Evolutionary conservation across 2,888 invertebrate species (phyloP), one percentile per base, ranked within the genome.

Genomic region (Philonicus albiceps): DNA sequence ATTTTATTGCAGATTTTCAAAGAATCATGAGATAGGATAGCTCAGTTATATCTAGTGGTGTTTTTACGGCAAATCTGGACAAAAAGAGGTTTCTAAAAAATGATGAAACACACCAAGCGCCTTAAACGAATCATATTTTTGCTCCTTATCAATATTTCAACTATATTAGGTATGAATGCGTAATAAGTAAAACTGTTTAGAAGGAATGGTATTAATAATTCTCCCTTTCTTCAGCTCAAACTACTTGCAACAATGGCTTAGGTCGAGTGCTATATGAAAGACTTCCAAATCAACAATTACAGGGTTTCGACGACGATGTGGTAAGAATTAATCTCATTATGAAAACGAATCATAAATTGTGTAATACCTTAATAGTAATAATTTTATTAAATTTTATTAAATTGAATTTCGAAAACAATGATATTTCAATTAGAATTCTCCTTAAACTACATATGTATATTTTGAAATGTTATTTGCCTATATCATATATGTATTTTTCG

Each of bases 191-290:
- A 30, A 27, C 27, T 49, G 22, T 37, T 37, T 37, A 0, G 19
- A 1, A 76, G 5, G 1, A 34, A 53, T n/a, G 2, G 19, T n/a
- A 53, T 53, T 80, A 37, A 64, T 11, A 22, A 40, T 22, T 34
- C n/a, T n/a, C 22, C 6, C 31, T 30, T 22, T 53, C 27, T 8
- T 31, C 88, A 92, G 92, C 91, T 90, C 97, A 97, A 95, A 97
- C 97, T 88, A 96, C 97, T 87, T 98, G 98, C 92, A 97, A 97
- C 91, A 96, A 97, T 91, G 97, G 97, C 86, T 94, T 96, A 91
- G 98, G 98, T 64, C 94, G 97, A 91, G 95, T 97, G 49, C 96
- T 97, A 93, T 98, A 97, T 91, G 97, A 98, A 93, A 94, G 97
- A 90, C 92, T 98, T 90, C 97, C 97, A 55, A 97, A 97, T 91